Base-by-base conservation (phyloP, 2,113 vertebrate genomes). In the Pollachius pollachius region DNA sequence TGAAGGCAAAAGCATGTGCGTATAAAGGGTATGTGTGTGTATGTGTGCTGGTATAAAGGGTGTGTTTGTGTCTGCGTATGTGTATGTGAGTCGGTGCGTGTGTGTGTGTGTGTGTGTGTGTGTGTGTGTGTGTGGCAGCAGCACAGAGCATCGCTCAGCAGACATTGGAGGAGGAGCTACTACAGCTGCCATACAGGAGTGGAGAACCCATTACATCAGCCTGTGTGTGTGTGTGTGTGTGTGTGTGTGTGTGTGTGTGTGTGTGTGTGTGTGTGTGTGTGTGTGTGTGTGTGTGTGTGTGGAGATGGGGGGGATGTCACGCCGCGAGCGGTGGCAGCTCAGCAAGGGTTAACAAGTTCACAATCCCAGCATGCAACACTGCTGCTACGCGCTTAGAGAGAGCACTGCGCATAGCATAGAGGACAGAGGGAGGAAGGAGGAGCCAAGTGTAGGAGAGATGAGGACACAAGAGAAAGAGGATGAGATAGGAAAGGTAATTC, bases 331-430 rank as follows among this genome's bases (percentile, higher is more conserved):
- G 73, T 41, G 37, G 68, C 67, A 67, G 58, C 21, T 58, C 68
- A 67, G 18, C 48, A 18, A 65, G 72, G 82, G 79, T 79, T 79
- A 84, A 74, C 76, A 62, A 78, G 76, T 84, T 84, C 82, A 75
- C 56, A 37, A 62, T 81, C 76, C 74, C 76, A 73, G 72, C 73
- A 79, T 81, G 76, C 79, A 54, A 23, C 67, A 41, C 71, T 74
- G 37, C 62, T 34, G 19, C 52, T 18, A 13, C 17, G 15, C 65
- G 25, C 52, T 62, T 23, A 52, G 63, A 56, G 4, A 25, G 62
- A 59, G 56, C 52, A 64, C 30, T n/a, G 21, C 15, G 56, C 11
- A 52, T 15, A 52, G 9, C 15, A 41, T 25, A n/a, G 9, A 0
- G 60, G 34, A 23, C 21, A 19, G 34, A 17, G 18, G 21, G 1